Conservation (phyloP, 2,113 vertebrate species). For the Macquaria australasica region DNA sequence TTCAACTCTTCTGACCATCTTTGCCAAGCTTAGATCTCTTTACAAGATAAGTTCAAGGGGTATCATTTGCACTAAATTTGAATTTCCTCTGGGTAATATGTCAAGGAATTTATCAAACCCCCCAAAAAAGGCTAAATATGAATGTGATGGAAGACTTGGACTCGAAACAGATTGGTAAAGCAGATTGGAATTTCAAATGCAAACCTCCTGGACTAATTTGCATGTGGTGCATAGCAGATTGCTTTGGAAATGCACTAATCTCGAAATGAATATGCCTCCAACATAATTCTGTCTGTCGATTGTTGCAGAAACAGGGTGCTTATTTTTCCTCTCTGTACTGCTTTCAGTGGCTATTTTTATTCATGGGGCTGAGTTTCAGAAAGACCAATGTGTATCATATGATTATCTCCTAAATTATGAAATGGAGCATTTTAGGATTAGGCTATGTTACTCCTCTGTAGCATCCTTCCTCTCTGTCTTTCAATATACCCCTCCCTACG, state of each 20-base stretch:
- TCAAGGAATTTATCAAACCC: constrained; percentile 65
- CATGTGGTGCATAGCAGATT: constrained; percentile 65
- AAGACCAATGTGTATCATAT: constrained; percentile 51
- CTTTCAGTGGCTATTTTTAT: constrained; percentile 59
- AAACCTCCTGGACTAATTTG: constrained; percentile 71
- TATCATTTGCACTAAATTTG: constrained; percentile 60
- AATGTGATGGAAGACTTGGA: constrained; percentile 53
- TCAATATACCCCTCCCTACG: constrained; percentile 10
- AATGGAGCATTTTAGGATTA: constrained; percentile 59
- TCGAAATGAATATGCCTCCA: constrained; percentile 65
- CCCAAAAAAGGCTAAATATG: constrained; percentile 52
- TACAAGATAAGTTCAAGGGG: constrained; percentile 56
- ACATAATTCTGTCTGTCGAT: constrained; percentile 57
- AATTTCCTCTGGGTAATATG: constrained; percentile 62
- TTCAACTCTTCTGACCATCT: constrained; percentile 42
- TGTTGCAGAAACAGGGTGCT: constrained; percentile 47
- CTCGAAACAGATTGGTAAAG: constrained; percentile 69
- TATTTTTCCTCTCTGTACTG: constrained; percentile 51
- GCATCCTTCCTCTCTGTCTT: constrained; percentile 7
- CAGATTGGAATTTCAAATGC: constrained; percentile 72
- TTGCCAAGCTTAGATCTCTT: constrained; percentile 53
- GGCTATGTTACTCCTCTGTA: constrained; percentile 22
- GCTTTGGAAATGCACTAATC: constrained; percentile 68
- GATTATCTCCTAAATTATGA: constrained; percentile 62
- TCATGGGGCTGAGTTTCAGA: constrained; percentile 33